Evolutionary conservation across 2,888 invertebrate genomes (phyloP).

Genomic region (Ennomos fuscantarius): DNA sequence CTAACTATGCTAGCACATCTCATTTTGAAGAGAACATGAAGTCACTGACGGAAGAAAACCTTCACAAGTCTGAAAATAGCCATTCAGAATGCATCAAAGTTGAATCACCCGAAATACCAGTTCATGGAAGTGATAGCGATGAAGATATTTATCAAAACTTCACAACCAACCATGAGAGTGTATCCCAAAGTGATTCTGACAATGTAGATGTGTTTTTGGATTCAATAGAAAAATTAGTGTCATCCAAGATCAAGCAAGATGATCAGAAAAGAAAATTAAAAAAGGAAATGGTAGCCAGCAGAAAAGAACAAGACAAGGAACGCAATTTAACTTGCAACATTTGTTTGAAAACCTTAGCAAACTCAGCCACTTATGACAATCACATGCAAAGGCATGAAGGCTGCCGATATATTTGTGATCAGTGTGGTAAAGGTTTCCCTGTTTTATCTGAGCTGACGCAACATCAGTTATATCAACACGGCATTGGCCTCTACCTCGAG

Average conservation of each 20-base stretch:
- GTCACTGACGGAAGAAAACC: slow-evolving; percentile 16
- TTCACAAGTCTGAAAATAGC: neutral
- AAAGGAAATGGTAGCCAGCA: slow-evolving; percentile 17
- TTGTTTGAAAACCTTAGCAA: slow-evolving; percentile 64
- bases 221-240: slow-evolving; percentile 31
- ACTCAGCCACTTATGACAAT: slow-evolving; percentile 56
- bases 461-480: slow-evolving; percentile 65
- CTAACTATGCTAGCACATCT: slow-evolving; percentile 5
- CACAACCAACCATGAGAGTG: slow-evolving; percentile 6
- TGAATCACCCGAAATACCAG: neutral
- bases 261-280: slow-evolving; percentile 10
- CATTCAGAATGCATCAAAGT: neutral
- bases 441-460: slow-evolving; percentile 55
- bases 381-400: slow-evolving; percentile 73
- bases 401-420: slow-evolving; percentile 69
- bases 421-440: slow-evolving; percentile 71
- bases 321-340: slow-evolving; percentile 56
- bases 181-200: slow-evolving; percentile 12
- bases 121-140: slow-evolving; percentile 19
- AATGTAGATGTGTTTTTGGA: slow-evolving; percentile 29
- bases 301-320: slow-evolving; percentile 13
- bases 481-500: slow-evolving; percentile 60
- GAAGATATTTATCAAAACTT: slow-evolving; percentile 13
- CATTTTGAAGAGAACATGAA: slow-evolving; percentile 23
- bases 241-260: slow-evolving; percentile 18